A percentile compares a stretch with the other conserved stretches of the same genome.
Evolutionary conservation across 2,888 invertebrate genomes (phyloP).

Genomic region (Melinaea marsaeus): DNA sequence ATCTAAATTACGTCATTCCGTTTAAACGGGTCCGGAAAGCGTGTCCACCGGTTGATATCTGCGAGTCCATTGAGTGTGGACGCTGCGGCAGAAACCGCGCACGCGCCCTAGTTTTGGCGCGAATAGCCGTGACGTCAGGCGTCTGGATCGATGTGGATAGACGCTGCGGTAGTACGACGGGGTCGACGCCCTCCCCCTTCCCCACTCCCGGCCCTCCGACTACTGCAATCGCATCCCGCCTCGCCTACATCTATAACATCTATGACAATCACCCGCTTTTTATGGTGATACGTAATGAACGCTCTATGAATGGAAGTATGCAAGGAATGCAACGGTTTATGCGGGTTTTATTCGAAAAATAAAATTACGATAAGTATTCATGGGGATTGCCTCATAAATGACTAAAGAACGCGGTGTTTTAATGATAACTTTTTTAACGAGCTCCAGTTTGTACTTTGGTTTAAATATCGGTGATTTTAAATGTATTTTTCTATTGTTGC

Average conservation of each 20-base stretch:
- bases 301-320: conserved; percentile 62
- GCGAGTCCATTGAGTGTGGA: conserved; percentile 72
- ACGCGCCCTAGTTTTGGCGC: conserved; percentile 77
- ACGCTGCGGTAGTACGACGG: conserved; percentile 77
- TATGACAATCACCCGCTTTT: conserved; percentile 62
- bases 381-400: neutral
- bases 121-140: conserved; percentile 76
- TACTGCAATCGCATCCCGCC: conserved; percentile 72
- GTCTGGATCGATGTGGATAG: conserved; percentile 78
- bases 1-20: conserved; percentile 8
- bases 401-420: neutral
- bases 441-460: neutral
- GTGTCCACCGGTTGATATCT: conserved; percentile 67
- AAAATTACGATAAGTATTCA: neutral
- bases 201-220: conserved; percentile 50
- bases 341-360: conserved; percentile 37
- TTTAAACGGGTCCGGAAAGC: conserved; percentile 55
- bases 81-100: conserved; percentile 72
- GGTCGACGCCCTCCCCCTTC: conserved; percentile 70
- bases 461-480: conserved; percentile 17
- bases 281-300: conserved; percentile 63
- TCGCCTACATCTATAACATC: conserved; percentile 56
- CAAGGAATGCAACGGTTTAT: conserved; percentile 45
- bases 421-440: conserved; percentile 5
- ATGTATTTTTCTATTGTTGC: conserved; percentile 68